Base-by-base conservation (phyloP, 1,140 invertebrate species). In the Rhyacophila brunnea region DNA sequence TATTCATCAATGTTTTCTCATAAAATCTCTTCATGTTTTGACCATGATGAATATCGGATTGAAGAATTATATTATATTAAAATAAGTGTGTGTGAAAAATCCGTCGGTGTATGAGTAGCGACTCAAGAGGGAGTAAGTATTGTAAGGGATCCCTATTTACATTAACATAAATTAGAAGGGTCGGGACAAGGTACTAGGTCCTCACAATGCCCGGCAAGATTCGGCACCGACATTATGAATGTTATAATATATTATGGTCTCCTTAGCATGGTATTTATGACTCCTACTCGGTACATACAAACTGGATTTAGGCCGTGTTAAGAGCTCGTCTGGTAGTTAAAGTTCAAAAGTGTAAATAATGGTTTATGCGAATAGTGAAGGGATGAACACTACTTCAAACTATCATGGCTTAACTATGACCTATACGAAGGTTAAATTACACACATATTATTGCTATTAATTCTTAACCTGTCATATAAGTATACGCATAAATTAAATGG, bases 141-240 rank as follows among this genome's bases (percentile, higher is more conserved):
- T 28, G 36, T 20, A 10, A 32, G 38, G 45, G 49, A 18, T 14
- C 19, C 36, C 20, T 62, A 62, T 62, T 62, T 62, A 61, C 51
- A 61, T 61, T 61, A 61, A 61, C 59, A 62, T 62, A 62, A 62
- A 62, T 62, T 62, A 62, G 36, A 43, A 52, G 59, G 53, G 59
- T 62, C 46, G 28, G 32, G 59, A 45, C 59, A 53, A 18, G 38
- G 47, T 20, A 34, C 23, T 10, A 20, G 15, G 38, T 18, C 51
- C 50, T 15, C 19, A 55, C n/a, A 23, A 11, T 34, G 19, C 11
- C 20, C 55, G 23, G 23, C 45, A 50, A 23, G 60, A 62, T 57
- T 52, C 54, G 38, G 54, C 34, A 47, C 36, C 19, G 60, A 19
- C 53, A 56, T 61, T 61, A 55, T 62, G 53, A 62, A 55, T 57